These are phyloP conservation scores for Leptodirus hochenwartii DNA, from an alignment of 2,888 invertebrate species.

Conservation along the genomic window DNA sequence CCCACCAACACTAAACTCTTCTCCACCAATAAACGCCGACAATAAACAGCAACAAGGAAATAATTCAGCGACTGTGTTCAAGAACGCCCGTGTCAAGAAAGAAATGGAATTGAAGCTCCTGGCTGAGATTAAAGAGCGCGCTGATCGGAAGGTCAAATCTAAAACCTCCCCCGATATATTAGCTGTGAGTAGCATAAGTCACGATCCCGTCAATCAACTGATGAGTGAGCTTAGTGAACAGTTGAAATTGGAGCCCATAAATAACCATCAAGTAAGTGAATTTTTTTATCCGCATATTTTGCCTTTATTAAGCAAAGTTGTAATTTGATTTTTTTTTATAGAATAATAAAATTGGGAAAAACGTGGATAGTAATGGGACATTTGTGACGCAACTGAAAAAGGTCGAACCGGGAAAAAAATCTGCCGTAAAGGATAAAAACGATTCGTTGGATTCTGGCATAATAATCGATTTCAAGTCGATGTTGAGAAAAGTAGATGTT, in stretches of 20 bases:
- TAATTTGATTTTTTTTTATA: too few relatives aligned
- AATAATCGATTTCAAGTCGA: conserved; percentile 70
- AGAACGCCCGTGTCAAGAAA: conserved; percentile 45
- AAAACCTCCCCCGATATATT: conserved; percentile 32
- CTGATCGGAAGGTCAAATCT: conserved; percentile 41
- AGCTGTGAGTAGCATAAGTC: conserved; percentile 32
- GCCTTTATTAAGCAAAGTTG: too few relatives aligned
- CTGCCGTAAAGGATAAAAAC: conserved; percentile 31
- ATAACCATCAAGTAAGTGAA: conserved; percentile 7
- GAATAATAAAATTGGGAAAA: too few relatives aligned
- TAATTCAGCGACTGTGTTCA: conserved; percentile 26
- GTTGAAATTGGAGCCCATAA: conserved; percentile 41
- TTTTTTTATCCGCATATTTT: too few relatives aligned
- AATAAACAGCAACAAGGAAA: too few relatives aligned
- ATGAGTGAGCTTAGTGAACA: conserved; percentile 74
- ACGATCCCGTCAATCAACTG: conserved; percentile 62
- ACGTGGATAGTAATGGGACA: conserved; percentile 24
- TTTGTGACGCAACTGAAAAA: conserved; percentile 56
- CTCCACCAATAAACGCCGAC: neutral
- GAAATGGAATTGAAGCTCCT: conserved; percentile 70
- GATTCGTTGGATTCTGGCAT: conserved; percentile 34
- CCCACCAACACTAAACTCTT: conserved; percentile 1
- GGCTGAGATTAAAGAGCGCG: conserved; percentile 66
- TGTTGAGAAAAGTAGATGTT: conserved; percentile 63
- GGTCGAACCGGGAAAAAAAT: conserved; percentile 43